Base-by-base conservation (phyloP, 2,113 vertebrate species). In the Anthoscopus minutus region DNA sequence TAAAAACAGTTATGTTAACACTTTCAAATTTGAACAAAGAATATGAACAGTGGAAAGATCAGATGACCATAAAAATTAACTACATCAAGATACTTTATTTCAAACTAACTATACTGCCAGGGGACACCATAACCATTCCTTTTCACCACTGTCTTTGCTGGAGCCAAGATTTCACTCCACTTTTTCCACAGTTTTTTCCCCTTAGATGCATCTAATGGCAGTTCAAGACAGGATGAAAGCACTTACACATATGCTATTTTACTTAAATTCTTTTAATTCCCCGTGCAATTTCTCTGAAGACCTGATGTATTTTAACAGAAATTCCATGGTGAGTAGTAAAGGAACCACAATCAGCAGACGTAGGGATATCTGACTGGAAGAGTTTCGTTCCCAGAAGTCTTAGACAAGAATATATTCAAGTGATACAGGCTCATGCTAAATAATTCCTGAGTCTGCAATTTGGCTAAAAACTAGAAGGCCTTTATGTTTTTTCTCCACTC, bases 201-300 rank as follows among this genome's bases (percentile, higher is more conserved):
- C 71, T 94, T 90, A 70, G 92, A 80, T 60, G 23, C 40, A 56
- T 86, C 54, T 88, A 81, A 92, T 77, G 58, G 50, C 71, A 48
- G 47, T 48, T 94, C n/a, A 85, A 91, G 74, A 94, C 47, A 86
- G 79, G 51, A 86, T 82, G 40, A 89, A 95, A 89, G 56, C 15
- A 23, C 30, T 64, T 88, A 78, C 35, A 56, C 79, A 88, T 64
- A 78, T 84, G 89, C 13, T 88, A 28, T 88, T 96, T 93, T 80
- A 89, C 72, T 96, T 89, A 91, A 91, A 90, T 73, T 81, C 47
- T 90, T 92, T 88, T 86, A 83, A 94, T 92, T 96, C 85, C 79
- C 74, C 33, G 24, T 70, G 72, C 4, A 0, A 86, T 51, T 8
- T 54, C 85, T 93, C 88, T 62, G 44, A 92, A 88, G 80, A 80